Conservation (phyloP, 2,797 vertebrate genomes). For the Silurus aristotelis region DNA sequence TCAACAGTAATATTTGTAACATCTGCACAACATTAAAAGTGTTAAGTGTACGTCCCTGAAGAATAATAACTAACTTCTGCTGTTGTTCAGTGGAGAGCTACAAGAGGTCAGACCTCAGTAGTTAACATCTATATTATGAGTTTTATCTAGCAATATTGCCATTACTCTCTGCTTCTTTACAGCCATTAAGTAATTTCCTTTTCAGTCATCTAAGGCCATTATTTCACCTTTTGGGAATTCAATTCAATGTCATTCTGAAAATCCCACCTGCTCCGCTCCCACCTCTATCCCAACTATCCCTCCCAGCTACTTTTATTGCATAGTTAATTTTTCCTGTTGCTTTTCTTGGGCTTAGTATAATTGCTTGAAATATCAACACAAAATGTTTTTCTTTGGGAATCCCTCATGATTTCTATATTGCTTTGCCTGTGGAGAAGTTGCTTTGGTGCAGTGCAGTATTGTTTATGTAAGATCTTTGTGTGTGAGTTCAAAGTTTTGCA, state of each 20-base stretch:
- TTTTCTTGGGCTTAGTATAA: conserved; percentile 59
- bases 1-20: not conserved
- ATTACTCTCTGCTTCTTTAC: conserved; percentile 47
- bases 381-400: conserved; percentile 60
- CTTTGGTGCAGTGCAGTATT: conserved; percentile 56
- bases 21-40: conserved; percentile 18
- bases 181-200: conserved; percentile 59
- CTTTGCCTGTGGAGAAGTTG: conserved; percentile 54
- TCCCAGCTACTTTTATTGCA: conserved; percentile 66
- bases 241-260: conserved; percentile 50
- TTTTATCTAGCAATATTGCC: conserved; percentile 38
- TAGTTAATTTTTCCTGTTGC: conserved; percentile 66
- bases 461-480: conserved; percentile 61
- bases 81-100: conserved; percentile 6
- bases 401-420: conserved; percentile 56
- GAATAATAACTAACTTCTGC: conserved; percentile 21
- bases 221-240: conserved; percentile 51
- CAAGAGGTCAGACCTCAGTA: conserved; percentile 35
- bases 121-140: conserved; percentile 43
- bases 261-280: not conserved
- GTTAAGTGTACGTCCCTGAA: not conserved
- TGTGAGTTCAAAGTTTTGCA: conserved; percentile 61
- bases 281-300: conserved; percentile 32
- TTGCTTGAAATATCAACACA: conserved; percentile 61
- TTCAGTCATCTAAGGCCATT: conserved; percentile 50